Base-by-base conservation (phyloP, 37 sponge, comb jelly and placozoan genomes). In the Chondrilla cf. caribensis region DNA sequence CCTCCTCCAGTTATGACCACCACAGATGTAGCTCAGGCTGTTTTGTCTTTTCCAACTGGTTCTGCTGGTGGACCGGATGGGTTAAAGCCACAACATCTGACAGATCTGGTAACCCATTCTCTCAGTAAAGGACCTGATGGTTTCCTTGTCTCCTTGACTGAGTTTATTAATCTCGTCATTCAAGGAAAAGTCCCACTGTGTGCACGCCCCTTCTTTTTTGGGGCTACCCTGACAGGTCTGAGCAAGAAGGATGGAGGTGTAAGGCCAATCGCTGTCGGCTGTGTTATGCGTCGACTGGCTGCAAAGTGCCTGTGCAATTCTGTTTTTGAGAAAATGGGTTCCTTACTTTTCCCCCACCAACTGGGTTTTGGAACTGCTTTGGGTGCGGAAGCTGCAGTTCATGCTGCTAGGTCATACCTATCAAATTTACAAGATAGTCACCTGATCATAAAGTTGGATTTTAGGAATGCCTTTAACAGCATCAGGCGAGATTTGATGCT, bases 401-500 rank as follows among this genome's bases (percentile, higher is more conserved):
- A 79, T 79, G 59, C 58, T 35, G 59, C 59, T 25, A 8, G 79
- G 59, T 5, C 38, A 57, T 79, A 58, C 59, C 79, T 79, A 11
- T 28, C 58, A 58, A 79, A 79, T 54, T 28, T 79, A 35, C 59
- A 54, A 19, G 37, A 26, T 11, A 18, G 36, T 28, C 58, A 57
- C 59, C 19, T 79, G 26, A 54, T 54, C 19, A 28, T 79, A 24
- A 79, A 79, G 59, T 35, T 79, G 59, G 79, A 79, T 79, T 79
- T 79, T 57, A 58, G 59, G 79, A 79, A 79, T 79, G 39, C 58
- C 59, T 79, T 79, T 57, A 55, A 79, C 79, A 58, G 79, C 59
- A 54, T 54, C 1, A 26, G 39, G 39, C 72, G 72, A 38, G 72
- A 70, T 70, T 7, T 29, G 72, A 70, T 70, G 72, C 72, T 70